Conservation (phyloP, 2,797 vertebrate genomes). For the Arrhamphus sclerolepis region DNA sequence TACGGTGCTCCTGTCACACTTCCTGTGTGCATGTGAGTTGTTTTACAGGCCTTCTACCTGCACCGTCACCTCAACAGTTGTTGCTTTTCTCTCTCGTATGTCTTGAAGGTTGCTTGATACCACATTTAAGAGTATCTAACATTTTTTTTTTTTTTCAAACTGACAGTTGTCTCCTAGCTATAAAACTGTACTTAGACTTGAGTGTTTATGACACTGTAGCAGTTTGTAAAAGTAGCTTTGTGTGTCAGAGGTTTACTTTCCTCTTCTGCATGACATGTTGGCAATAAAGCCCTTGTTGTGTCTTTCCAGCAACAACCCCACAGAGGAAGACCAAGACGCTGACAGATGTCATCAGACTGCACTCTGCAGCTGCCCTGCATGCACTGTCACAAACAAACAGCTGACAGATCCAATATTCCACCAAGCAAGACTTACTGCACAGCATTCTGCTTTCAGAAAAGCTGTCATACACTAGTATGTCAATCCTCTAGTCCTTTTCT, state of each 20-base stretch:
- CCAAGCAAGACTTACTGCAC: constrained; percentile 56
- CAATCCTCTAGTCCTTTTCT: constrained; percentile 14
- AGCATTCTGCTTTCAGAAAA: constrained; percentile 35
- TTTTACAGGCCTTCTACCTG: background rate
- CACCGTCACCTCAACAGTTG: constrained; percentile 19
- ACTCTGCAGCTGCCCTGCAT: constrained; percentile 48
- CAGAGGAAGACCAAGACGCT: constrained; percentile 73
- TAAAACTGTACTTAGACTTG: constrained; percentile 48
- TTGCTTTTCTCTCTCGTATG: constrained; percentile 17
- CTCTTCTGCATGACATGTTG: constrained; percentile 53
- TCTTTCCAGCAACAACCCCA: constrained; percentile 71
- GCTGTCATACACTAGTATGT: constrained; percentile 35
- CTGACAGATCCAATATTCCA: constrained; percentile 64
- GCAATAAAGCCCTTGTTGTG: constrained; percentile 69
- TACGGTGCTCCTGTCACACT: constrained; percentile 24
- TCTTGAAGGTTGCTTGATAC: constrained; percentile 40
- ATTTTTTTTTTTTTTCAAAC: constrained; percentile 2
- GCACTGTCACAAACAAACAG: constrained; percentile 61
- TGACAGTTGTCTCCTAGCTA: constrained; percentile 32
- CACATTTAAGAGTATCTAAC: constrained; percentile 36
- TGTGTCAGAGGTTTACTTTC: constrained; percentile 44
- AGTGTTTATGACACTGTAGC: constrained; percentile 49
- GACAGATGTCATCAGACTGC: constrained; percentile 63
- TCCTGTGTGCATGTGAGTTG: constrained; percentile 18
- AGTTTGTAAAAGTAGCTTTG: constrained; percentile 46